Base-by-base conservation (phyloP, 2,888 invertebrate genomes). In the Himalopsyche anomala region DNA sequence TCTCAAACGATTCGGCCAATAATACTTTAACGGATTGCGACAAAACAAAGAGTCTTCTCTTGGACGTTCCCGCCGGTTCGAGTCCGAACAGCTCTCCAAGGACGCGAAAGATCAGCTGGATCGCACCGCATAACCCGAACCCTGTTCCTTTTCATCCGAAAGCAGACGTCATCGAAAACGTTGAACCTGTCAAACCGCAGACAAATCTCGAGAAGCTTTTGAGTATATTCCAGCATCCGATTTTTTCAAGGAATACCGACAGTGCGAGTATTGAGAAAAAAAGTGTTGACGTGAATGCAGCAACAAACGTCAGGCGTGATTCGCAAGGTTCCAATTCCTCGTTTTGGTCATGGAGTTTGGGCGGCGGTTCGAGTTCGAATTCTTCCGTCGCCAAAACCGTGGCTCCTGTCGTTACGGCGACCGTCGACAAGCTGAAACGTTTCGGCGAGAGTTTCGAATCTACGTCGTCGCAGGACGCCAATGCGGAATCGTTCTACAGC, bases 191-290 rank as follows among this genome's bases (percentile, higher is more conserved):
- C 0, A 93, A 93, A 87, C 85, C 91, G 19, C 94, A 94, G 0
- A 93, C 95, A 9, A 94, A 95, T 89, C 91, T 96, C 83, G 95
- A 95, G 88, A 95, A 95, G 89, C 90, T 96, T 4, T 90, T 95
- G 0, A 95, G 95, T 42, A 89, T 96, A 3, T 95, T 96, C 90
- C 95, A 95, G 88, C 94, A 95, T 90, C 95, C 95, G 2, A 51
- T 51, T 51, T 95, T 95, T 89, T 93, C 94, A 12, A 93, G 94
- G 87, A 90, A 89, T 62, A 89, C 87, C 12, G 87, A 91, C 6
- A 90, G 91, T 0, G 12, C 28, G 11, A 74, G 12, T 90, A 89
- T 19, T 92, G 93, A 6, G 92, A 84, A 86, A 40, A 86, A 80
- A 69, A 74, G 62, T 12, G 80, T 51, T 11, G 84, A 84, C 40